Evolutionary conservation across 2,888 invertebrate genomes (phyloP), one percentile per base, ranked within the genome.

Genomic region (Orthosia incerta): DNA sequence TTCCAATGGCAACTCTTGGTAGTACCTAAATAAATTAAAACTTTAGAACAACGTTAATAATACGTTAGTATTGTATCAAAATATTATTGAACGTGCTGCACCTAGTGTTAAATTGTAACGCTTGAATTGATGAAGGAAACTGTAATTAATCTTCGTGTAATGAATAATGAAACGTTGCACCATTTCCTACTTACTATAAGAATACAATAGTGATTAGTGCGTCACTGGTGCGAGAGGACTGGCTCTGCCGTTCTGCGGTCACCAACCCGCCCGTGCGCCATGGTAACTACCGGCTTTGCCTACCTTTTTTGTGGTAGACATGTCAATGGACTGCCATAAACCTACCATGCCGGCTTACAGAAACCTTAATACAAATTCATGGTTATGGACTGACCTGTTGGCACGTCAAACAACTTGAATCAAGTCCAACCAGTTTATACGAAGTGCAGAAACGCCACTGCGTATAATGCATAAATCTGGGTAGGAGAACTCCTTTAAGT

Each of bases 101-200:
- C 57, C 45, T 60, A 63, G 18, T 67, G 57, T 73, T 71, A 71
- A 66, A 71, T n/a, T 71, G 66, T 74, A 71, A 74, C 66, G 70
- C 66, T 65, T 85, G 57, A 80, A 71, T 74, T 68, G 45, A 61
- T 63, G 61, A 78, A 71, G 64, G 55, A 77, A 73, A 70, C 70
- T 64, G 67, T 82, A 73, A 80, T 73, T 65, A 71, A 80, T 76
- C 65, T 71, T 70, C 78, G 65, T 73, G 63, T 81, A 80, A 71
- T 80, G 20, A 77, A 76, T 83, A 79, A 64, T 66, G 57, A 79
- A 75, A 71, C 71, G 50, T 70, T 77, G 73, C 66, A 80, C 70
- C 67, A 79, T 76, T 82, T 79, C 62, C 73, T 76, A 69, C 71
- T 73, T 66, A 60, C 18, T 55, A 55, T 63, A 59, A 55, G 45